Conservation (phyloP, 2,797 vertebrate species). For the Malurus leucopterus region DNA sequence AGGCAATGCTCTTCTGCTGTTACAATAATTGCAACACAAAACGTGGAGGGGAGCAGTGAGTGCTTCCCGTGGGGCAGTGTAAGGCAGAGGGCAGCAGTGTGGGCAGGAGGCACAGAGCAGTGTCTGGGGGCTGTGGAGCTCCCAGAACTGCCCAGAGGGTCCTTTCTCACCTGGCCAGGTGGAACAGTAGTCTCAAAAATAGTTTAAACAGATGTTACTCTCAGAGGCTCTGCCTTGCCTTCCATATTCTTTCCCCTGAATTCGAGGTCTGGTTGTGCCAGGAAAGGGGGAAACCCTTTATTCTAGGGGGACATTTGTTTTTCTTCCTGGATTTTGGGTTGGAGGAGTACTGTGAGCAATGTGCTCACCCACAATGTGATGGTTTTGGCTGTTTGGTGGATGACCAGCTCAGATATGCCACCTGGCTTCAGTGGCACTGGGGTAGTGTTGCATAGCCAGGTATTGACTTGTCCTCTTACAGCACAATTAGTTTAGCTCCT, state of each 20-base stretch:
- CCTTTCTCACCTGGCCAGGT: background rate
- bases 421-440: fast-evolving
- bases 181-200: background rate
- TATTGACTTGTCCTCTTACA: background rate
- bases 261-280: fast-evolving
- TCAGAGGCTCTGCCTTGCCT: background rate
- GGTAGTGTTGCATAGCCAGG: background rate
- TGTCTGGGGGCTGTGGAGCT: background rate
- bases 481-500: background rate
- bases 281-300: background rate
- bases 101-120: background rate
- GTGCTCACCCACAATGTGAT: fast-evolving
- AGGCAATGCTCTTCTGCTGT: background rate
- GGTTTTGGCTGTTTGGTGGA: background rate
- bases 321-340: background rate
- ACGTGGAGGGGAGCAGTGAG: fast-evolving
- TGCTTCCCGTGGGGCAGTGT: fast-evolving
- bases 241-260: background rate
- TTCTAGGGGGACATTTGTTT: background rate
- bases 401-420: background rate
- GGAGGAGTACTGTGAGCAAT: background rate
- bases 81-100: background rate
- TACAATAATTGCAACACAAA: background rate
- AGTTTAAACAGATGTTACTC: background rate
- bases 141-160: background rate